phyloP scores from a whole-genome alignment of 2,888 invertebrate species.

The Tipula vernalis region DNA sequence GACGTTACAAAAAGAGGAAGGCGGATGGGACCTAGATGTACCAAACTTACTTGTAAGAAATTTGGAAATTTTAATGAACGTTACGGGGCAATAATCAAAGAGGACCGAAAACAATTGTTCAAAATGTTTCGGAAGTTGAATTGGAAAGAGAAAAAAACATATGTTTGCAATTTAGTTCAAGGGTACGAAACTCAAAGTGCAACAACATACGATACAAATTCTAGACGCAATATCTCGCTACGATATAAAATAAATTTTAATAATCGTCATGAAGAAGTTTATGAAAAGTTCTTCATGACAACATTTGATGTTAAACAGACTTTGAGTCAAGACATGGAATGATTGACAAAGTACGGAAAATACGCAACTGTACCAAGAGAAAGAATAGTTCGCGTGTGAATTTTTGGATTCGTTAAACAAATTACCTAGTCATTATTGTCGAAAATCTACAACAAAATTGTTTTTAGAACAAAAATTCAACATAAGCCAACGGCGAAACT shows the following conservation, averaged over 20 bases:
- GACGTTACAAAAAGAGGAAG: neutral
- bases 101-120: neutral
- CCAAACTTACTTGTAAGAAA: too few species aligned
- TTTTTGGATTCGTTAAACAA: neutral
- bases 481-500: neutral
- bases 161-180: too few species aligned
- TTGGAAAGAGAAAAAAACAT: neutral
- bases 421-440: neutral
- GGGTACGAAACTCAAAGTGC: too few species aligned
- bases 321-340: neutral
- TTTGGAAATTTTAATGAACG: too few species aligned
- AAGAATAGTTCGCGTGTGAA: neutral
- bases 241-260: neutral
- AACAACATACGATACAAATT: neutral
- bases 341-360: neutral
- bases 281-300: too few species aligned
- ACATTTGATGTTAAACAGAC: neutral
- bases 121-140: neutral
- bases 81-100: too few species aligned
- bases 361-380: neutral
- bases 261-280: neutral
- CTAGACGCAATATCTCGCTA: neutral
- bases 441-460: neutral
- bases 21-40: neutral
- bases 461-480: neutral